These are phyloP conservation scores for Origma solitaria DNA, from an alignment of 2,113 vertebrate species.

Conservation along the genomic window DNA sequence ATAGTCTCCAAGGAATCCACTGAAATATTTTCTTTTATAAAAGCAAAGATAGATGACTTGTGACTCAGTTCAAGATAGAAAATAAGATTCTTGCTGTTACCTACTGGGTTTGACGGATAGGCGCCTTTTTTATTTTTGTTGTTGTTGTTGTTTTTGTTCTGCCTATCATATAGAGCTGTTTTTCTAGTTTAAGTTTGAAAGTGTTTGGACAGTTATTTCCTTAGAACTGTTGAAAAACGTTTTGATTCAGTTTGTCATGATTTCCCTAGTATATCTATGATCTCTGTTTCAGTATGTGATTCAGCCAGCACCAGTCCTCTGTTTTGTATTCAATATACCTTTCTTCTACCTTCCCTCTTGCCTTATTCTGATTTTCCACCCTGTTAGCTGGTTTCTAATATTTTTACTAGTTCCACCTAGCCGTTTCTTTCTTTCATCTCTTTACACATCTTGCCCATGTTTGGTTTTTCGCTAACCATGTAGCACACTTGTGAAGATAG, in stretches of 20 bases:
- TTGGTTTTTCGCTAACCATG: background rate
- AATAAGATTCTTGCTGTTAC: background rate
- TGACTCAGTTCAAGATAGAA: background rate
- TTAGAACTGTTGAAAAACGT: background rate
- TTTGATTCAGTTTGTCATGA: background rate
- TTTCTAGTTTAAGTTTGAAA: background rate
- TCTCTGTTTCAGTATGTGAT: background rate
- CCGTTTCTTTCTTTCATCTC: background rate
- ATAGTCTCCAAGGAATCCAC: background rate
- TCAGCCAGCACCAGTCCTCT: background rate
- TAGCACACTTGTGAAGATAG: background rate
- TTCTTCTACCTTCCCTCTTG: background rate
- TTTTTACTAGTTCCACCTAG: background rate
- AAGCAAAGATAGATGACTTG: background rate
- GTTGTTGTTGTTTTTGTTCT: background rate
- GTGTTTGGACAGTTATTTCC: background rate
- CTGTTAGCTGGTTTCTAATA: background rate
- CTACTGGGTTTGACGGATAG: background rate
- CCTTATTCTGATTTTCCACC: background rate
- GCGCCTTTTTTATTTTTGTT: too few relatives aligned
- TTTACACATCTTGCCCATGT: background rate
- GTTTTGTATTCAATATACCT: background rate
- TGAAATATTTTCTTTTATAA: background rate
- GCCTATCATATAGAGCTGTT: background rate
- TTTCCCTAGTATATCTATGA: background rate